Evolutionary conservation across 2,888 invertebrate species (phyloP), one percentile per base, ranked within the genome.

Genomic region (Lasioglossum calceatum): DNA sequence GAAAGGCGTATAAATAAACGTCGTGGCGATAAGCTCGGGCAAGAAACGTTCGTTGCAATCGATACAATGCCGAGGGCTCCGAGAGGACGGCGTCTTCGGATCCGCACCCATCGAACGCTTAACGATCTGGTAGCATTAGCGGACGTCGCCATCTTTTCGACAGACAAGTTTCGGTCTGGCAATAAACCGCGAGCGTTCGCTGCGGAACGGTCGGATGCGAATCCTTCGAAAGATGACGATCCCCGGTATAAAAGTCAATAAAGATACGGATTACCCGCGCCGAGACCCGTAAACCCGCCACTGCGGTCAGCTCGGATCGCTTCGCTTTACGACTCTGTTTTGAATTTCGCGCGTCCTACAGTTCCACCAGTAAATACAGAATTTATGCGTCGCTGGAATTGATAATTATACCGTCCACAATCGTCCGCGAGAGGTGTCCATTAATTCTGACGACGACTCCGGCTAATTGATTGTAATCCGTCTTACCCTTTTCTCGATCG

Each of bases 191-290:
- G 75, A 80, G 50, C 16, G 50, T 61, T 70, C 58, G 61, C 75
- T 73, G 64, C 42, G 27, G 42, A 77, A 84, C 72, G 81, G 12
- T 32, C 27, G 79, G 50, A 47, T 71, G 73, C 77, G 83, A 84
- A 88, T 89, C 83, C 82, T 73, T 75, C 70, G 79, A 84, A 88
- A 90, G 90, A 91, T 91, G 89, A 92, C 79, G 87, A 75, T 88
- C 81, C 81, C 77, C 71, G 89, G 91, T 88, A 89, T 91, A 91
- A 92, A 93, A 90, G 91, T 91, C 92, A 91, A 93, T 93, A 94
- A 93, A 93, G 92, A 92, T 92, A 88, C 91, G 92, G 93, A 94
- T 94, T 94, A 93, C 90, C 88, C 82, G 85, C 82, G 87, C 80
- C 77, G 72, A 73, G 83, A 88, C 85, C 87, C 89, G 89, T 92